Conservation (phyloP, 2,797 vertebrate species). For the Alca torda region DNA sequence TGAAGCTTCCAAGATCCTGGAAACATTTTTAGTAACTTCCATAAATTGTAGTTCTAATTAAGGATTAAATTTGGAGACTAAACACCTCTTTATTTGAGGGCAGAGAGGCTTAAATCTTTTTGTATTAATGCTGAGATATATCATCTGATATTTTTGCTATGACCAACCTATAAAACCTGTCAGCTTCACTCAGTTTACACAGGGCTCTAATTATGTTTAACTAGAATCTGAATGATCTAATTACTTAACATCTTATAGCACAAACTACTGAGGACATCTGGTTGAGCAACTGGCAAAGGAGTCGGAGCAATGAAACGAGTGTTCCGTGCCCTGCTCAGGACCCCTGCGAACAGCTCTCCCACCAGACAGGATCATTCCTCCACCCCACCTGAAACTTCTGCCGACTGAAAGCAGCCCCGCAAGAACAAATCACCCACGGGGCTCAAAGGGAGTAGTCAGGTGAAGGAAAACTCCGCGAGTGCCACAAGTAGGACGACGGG, state of each 20-base stretch:
- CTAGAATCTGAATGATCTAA: conserved; percentile 76
- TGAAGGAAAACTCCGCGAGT: not conserved
- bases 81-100: conserved; percentile 34
- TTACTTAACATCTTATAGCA: conserved; percentile 74
- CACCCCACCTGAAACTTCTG: not conserved
- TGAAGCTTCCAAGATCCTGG: not conserved
- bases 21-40: conserved; percentile 17
- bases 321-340: not conserved
- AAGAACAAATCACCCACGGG: not conserved
- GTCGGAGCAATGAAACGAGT: not conserved
- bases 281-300: conserved; percentile 65
- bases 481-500: not conserved
- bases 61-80: conserved; percentile 23
- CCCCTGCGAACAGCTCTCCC: not conserved
- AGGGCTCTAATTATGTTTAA: conserved; percentile 78
- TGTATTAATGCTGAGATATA: conserved; percentile 60
- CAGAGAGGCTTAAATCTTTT: conserved; percentile 41
- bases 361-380: not conserved
- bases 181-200: conserved; percentile 75
- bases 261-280: conserved; percentile 72
- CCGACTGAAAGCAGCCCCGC: not conserved
- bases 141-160: conserved; percentile 64
- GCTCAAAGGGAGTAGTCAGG: not conserved
- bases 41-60: conserved; percentile 34
- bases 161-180: conserved; percentile 73